Evolutionary conservation across 2,888 invertebrate genomes (phyloP).

Genomic region (Sinopyrophorus schimmeli): DNA sequence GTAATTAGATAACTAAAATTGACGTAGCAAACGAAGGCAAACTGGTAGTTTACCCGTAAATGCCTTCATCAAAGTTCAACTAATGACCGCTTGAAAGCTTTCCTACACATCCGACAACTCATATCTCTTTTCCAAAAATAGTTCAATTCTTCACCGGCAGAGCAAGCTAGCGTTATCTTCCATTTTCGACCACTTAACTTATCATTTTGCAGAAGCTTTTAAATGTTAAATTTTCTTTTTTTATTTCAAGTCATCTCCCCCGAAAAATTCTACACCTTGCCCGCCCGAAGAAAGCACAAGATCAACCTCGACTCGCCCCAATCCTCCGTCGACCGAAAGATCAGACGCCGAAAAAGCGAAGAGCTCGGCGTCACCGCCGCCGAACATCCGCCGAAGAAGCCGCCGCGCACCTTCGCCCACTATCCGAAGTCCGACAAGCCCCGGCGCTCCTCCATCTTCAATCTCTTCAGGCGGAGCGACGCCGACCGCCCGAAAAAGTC

Average conservation of each 20-base stretch:
- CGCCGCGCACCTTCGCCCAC: constrained; percentile 53
- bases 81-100: constrained; percentile 7
- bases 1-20: not conserved
- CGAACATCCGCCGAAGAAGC: constrained; percentile 47
- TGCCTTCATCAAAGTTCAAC: constrained; percentile 2
- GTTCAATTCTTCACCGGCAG: too few species aligned
- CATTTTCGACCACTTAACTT: not conserved
- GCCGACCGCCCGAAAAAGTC: constrained; percentile 60
- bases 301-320: constrained; percentile 46
- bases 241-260: too few species aligned
- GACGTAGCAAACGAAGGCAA: not conserved
- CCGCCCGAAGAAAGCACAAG: constrained; percentile 63
- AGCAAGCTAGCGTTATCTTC: too few species aligned
- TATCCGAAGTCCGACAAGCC: constrained; percentile 61
- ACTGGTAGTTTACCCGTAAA: not conserved
- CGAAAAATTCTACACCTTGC: constrained; percentile 72
- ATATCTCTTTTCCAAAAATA: too few species aligned
- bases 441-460: constrained; percentile 67
- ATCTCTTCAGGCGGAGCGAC: constrained; percentile 66
- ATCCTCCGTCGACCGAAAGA: constrained; percentile 43
- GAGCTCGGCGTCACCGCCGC: constrained; percentile 55
- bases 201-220: not conserved
- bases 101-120: constrained; percentile 2
- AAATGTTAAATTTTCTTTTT: too few species aligned
- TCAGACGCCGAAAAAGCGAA: constrained; percentile 58